These are phyloP conservation scores for Pristionchus exspectatus DNA, from an alignment of 2,888 invertebrate genomes.

Conservation along the genomic window DNA sequence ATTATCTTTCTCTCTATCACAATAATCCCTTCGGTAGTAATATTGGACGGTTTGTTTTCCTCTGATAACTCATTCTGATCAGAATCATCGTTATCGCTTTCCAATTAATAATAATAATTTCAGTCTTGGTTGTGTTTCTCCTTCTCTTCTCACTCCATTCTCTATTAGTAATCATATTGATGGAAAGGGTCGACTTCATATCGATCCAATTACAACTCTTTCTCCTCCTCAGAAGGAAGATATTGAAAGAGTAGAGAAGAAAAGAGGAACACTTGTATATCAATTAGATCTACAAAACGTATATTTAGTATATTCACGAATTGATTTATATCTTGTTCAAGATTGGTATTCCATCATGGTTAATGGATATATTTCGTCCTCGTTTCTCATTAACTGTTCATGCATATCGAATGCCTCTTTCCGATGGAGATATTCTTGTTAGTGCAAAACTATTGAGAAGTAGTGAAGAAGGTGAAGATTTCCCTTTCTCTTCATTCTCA, in stretches of 20 bases:
- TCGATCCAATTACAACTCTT: conserved; percentile 18
- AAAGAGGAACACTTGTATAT: conserved; percentile 15
- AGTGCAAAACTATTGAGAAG: conserved; percentile 7
- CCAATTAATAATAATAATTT: not conserved
- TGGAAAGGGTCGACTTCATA: not conserved
- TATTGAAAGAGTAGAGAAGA: too few relatives aligned
- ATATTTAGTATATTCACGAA: not conserved
- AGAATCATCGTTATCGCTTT: not conserved
- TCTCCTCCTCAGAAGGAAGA: not conserved
- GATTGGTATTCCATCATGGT: conserved; percentile 44
- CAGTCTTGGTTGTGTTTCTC: conserved; percentile 7
- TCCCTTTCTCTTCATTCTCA: not conserved
- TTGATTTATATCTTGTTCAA: not conserved
- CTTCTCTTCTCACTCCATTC: not conserved
- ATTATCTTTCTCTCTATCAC: conserved; percentile 50
- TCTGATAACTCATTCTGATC: too few relatives aligned
- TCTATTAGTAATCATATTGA: not conserved
- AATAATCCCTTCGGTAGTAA: conserved; percentile 27
- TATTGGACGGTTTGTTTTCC: conserved; percentile 27
- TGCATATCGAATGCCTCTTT: conserved; percentile 46
- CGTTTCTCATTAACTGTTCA: conserved; percentile 49
- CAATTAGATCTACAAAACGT: conserved; percentile 17
- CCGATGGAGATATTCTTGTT: conserved; percentile 51
- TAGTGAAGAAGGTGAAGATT: not conserved
- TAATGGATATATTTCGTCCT: conserved; percentile 43